phyloP scores from a whole-genome alignment of 1,140 invertebrate species.

The Matsumurasca onukii region DNA sequence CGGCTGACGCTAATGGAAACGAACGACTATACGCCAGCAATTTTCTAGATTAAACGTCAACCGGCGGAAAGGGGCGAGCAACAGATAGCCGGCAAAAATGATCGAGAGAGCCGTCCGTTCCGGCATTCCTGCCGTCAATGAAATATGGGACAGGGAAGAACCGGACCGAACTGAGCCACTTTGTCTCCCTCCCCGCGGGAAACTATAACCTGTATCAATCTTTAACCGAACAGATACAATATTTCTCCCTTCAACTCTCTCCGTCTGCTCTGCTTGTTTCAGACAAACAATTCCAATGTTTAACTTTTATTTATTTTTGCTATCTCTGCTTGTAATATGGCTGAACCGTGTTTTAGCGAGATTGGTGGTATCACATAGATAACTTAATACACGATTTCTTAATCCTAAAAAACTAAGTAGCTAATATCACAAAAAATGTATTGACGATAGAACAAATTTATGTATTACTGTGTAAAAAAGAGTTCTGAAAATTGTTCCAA shows the following conservation, averaged over 20 bases:
- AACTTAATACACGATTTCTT: no score
- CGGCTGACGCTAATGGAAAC: conserved; percentile 36
- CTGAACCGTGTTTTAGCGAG: no score
- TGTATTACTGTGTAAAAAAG: no score
- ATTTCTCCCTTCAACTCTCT: not conserved
- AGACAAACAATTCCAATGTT: no score
- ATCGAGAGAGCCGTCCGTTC: conserved; percentile 20
- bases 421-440: no score
- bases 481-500: no score
- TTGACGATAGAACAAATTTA: no score
- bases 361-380: no score
- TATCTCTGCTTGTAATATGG: no score
- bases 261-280: no score
- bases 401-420: no score
- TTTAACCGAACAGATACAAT: conserved; percentile 1
- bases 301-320: no score
- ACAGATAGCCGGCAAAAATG: conserved; percentile 25
- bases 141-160: conserved; percentile 25
- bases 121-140: conserved; percentile 16
- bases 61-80: conserved; percentile 15
- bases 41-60: conserved; percentile 40
- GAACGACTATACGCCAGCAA: conserved; percentile 33
- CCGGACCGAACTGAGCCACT: conserved; percentile 15
- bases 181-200: not conserved
- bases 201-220: conserved; percentile 15